Conservation (phyloP, 2,113 vertebrate genomes). For the Pimephales promelas region DNA sequence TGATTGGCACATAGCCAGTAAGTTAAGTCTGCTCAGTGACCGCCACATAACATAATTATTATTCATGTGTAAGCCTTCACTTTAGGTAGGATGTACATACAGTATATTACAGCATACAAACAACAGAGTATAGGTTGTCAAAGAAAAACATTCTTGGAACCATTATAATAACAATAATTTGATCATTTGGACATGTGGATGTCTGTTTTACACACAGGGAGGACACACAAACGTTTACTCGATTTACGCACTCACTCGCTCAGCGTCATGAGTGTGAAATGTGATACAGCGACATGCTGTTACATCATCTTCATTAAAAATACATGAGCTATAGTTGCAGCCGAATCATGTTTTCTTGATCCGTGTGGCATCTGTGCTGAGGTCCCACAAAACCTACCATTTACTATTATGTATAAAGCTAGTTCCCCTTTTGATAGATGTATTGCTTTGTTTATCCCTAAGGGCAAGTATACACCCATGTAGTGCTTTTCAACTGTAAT, state of each 20-base stretch:
- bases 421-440: background rate
- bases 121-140: background rate
- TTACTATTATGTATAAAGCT: background rate
- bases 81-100: background rate
- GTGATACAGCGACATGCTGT: slow-evolving; percentile 39
- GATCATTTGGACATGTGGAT: background rate
- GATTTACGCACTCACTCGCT: background rate
- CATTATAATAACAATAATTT: background rate
- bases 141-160: background rate
- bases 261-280: background rate
- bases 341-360: slow-evolving; percentile 1
- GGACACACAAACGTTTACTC: background rate
- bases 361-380: background rate
- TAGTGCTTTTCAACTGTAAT: background rate
- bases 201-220: background rate
- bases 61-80: background rate
- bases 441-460: background rate
- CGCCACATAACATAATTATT: background rate
- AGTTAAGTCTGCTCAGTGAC: background rate
- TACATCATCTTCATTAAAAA: slow-evolving; percentile 41
- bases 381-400: background rate
- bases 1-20: background rate
- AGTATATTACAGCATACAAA: background rate
- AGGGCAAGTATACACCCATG: background rate
- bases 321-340: background rate